Evolutionary conservation across 2,797 vertebrate genomes (phyloP).

Genomic region (Carcharodon carcharias): DNA sequence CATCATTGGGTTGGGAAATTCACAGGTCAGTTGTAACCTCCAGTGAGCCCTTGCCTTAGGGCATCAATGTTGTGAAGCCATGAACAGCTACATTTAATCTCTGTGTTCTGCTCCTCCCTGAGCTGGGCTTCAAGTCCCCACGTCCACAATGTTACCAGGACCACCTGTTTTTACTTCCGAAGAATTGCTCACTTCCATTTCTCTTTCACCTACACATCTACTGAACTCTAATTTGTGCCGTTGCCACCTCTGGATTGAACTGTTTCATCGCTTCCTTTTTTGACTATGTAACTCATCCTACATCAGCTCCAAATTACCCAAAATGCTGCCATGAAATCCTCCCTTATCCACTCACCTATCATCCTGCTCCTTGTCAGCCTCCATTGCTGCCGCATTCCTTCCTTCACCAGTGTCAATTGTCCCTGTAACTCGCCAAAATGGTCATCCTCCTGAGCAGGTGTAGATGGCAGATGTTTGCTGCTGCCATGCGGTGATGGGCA

Average conservation of each 20-base stretch:
- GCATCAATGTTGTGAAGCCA: background rate
- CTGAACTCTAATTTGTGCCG: background rate
- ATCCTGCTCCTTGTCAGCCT: background rate
- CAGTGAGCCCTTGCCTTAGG: background rate
- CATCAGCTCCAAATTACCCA: background rate
- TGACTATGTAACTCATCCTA: background rate
- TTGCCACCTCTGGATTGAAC: background rate
- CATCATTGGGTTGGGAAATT: background rate
- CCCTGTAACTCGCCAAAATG: background rate
- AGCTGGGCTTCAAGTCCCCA: background rate
- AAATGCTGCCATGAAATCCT: background rate
- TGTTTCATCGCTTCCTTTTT: background rate
- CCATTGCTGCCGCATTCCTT: background rate
- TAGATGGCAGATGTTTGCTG: background rate
- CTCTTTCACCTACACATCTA: background rate
- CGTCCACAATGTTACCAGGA: background rate
- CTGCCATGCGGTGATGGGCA: background rate
- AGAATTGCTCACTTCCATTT: background rate
- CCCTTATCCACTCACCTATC: background rate
- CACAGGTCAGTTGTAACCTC: background rate
- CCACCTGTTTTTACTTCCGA: background rate
- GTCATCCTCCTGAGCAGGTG: background rate
- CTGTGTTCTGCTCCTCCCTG: background rate
- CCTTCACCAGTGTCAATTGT: background rate
- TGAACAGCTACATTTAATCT: background rate